Conservation (phyloP, 2,888 invertebrate genomes). For the Drymonia ruficornis region DNA sequence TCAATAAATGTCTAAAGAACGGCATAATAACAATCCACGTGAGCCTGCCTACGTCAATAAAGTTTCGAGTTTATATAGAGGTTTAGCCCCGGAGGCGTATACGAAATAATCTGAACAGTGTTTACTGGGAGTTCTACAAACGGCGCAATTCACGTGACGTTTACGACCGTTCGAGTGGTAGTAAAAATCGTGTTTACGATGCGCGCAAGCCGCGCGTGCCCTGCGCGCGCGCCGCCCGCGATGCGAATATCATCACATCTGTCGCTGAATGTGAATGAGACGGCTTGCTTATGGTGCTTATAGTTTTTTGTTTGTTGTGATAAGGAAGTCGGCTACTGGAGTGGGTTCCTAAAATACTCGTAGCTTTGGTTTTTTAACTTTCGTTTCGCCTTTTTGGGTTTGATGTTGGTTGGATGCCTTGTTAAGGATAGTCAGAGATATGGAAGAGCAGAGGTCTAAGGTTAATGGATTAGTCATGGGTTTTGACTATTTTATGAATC, state of each 20-base stretch:
- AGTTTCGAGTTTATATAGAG: slow-evolving; percentile 81
- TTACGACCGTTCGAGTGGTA: slow-evolving; percentile 80
- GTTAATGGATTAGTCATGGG: neutral
- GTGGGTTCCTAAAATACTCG: slow-evolving; percentile 37
- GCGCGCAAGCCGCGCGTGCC: slow-evolving; percentile 63
- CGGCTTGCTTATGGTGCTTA: slow-evolving; percentile 25
- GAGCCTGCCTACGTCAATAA: slow-evolving; percentile 73
- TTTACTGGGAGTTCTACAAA: slow-evolving; percentile 82
- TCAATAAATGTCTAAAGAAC: slow-evolving; percentile 82
- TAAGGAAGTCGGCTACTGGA: slow-evolving; percentile 39
- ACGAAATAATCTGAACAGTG: slow-evolving; percentile 82
- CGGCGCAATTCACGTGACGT: slow-evolving; percentile 82
- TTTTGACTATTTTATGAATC: neutral
- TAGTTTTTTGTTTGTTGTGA: slow-evolving; percentile 44
- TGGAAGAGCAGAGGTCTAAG: neutral
- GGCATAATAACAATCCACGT: slow-evolving; percentile 83
- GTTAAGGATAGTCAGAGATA: neutral
- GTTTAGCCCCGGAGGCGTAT: slow-evolving; percentile 81
- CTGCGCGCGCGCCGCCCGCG: slow-evolving; percentile 53
- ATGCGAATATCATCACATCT: slow-evolving; percentile 66
- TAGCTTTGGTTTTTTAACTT: slow-evolving; percentile 24
- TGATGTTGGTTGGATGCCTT: slow-evolving; percentile 8
- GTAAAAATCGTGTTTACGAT: slow-evolving; percentile 83
- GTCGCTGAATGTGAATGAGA: slow-evolving; percentile 66
- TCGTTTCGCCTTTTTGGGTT: slow-evolving; percentile 12